phyloP scores from a whole-genome alignment of 37 sponge, comb jelly and placozoan genomes.

The Mnemiopsis leidyi region DNA sequence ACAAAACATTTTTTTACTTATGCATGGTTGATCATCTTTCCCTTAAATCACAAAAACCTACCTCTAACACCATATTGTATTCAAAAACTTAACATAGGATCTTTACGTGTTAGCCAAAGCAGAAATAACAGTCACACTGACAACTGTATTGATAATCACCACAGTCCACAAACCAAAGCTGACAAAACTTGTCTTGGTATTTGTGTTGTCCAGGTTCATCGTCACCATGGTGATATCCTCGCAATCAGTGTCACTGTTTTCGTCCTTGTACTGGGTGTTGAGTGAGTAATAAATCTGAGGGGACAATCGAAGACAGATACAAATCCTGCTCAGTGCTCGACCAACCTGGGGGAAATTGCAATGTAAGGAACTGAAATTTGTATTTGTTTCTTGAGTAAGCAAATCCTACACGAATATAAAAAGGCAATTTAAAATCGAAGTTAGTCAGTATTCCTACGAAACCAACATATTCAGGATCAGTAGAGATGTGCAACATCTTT shows the following conservation, averaged over 20 bases:
- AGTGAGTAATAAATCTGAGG: conserved; percentile 25
- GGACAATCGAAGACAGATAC: neutral
- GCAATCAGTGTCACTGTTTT: conserved; percentile 29
- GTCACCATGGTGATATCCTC: conserved; percentile 64
- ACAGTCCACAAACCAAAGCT: neutral
- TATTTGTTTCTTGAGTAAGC: too few relatives aligned
- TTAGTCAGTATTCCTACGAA: too few relatives aligned
- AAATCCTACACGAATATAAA: too few relatives aligned
- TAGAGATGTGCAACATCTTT: too few relatives aligned
- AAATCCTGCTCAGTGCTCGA: neutral
- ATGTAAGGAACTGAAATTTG: too few relatives aligned
- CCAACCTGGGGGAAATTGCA: conserved; percentile 13
- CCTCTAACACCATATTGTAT: too few relatives aligned
- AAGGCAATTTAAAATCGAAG: too few relatives aligned
- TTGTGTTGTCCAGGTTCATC: neutral
- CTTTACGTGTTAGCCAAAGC: neutral
- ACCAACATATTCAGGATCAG: too few relatives aligned
- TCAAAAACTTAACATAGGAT: too few relatives aligned
- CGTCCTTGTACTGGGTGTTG: neutral
- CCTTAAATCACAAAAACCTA: too few relatives aligned
- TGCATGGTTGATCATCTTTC: too few relatives aligned
- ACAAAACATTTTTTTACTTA: too few relatives aligned
- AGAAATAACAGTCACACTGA: neutral
- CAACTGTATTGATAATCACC: neutral
- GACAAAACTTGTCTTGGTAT: neutral